Evolutionary conservation across 1,140 invertebrate species (phyloP), one percentile per base, ranked within the genome.

Genomic region (Palaemon carinicauda): DNA sequence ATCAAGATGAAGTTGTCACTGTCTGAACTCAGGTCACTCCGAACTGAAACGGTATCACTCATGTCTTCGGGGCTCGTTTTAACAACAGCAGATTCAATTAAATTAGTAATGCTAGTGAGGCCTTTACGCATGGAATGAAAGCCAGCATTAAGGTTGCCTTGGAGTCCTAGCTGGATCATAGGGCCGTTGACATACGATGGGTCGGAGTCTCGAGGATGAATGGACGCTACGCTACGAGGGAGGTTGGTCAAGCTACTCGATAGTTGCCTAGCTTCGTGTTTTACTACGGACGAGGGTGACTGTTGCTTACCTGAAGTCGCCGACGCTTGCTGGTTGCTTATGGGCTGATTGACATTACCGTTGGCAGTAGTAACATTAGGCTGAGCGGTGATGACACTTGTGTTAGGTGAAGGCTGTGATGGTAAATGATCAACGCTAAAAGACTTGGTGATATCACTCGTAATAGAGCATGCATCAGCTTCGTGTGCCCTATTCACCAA

Each of bases 1-100:
- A 93, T 71, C 60, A 92, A 83, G n/a, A 92, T 90, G 90, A 92
- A 92, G 81, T 92, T 92, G 74, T 92, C 91, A 80, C 92, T 92
- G 81, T 93, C 92, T 79, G 91, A 91, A 24, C 92, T 92, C 7
- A 91, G 90, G 78, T 92, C 92, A 82, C 92, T 93, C 78, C 90
- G 90, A 60, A 93, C 90, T 1, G 92, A 93, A 88, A 92, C 87
- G 5, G 91, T 91, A 80, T 88, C 89, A 84, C 89, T 89, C 78
- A 81, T 82, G 69, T 88, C 89, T 79, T 88, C 89, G 60, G 86
- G 87, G 50, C 86, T 89, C 19, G 87, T 86, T 80, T 87, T 88
- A 19, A 90, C 41, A 41, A 41, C 87, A 29, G 89, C 84, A 33
- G 89, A 88, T 53, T 89, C 90, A 50, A 90, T 90, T 21, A 89